Evolutionary conservation across 2,113 vertebrate species (phyloP).

Genomic region (Hippocampus mohnikei): DNA sequence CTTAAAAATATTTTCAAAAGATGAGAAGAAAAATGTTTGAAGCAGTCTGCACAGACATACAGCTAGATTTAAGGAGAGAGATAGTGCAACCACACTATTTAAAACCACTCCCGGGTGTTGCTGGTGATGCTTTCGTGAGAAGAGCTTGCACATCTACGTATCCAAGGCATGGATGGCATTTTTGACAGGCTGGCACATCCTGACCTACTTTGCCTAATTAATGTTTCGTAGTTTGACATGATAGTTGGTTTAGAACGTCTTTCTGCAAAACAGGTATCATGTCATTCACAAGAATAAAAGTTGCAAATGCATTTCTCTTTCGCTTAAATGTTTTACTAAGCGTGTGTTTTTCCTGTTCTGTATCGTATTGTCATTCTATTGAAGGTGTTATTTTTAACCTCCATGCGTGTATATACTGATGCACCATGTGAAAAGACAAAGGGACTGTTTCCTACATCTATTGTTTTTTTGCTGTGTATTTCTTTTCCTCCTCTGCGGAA

Average conservation of each 20-base stretch:
- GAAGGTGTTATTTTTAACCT: background rate
- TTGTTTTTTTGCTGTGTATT: constrained; percentile 37
- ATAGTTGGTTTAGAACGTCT: background rate
- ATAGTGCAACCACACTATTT: too few relatives aligned
- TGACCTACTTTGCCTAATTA: background rate
- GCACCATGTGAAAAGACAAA: constrained; percentile 4
- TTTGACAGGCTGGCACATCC: background rate
- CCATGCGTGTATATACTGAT: background rate
- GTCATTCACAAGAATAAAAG: constrained; percentile 5
- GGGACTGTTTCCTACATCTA: constrained; percentile 46
- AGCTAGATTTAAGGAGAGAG: too few relatives aligned
- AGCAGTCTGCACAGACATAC: too few relatives aligned
- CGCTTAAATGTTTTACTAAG: background rate
- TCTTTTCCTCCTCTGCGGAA: constrained; percentile 16
- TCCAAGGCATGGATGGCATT: background rate
- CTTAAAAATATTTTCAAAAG: too few relatives aligned
- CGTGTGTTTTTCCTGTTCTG: constrained; percentile 1
- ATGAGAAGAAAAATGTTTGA: too few relatives aligned
- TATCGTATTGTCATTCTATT: background rate
- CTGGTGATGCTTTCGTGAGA: background rate
- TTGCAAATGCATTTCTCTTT: constrained; percentile 24
- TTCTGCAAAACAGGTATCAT: constrained; percentile 26
- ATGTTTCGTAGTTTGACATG: background rate
- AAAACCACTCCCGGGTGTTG: background rate
- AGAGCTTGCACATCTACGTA: background rate